A percentile compares a stretch with the other conserved stretches of the same genome.
These are phyloP conservation scores for Drosophila truncata DNA, from an alignment of 1,140 invertebrate species.

Conservation along the genomic window DNA sequence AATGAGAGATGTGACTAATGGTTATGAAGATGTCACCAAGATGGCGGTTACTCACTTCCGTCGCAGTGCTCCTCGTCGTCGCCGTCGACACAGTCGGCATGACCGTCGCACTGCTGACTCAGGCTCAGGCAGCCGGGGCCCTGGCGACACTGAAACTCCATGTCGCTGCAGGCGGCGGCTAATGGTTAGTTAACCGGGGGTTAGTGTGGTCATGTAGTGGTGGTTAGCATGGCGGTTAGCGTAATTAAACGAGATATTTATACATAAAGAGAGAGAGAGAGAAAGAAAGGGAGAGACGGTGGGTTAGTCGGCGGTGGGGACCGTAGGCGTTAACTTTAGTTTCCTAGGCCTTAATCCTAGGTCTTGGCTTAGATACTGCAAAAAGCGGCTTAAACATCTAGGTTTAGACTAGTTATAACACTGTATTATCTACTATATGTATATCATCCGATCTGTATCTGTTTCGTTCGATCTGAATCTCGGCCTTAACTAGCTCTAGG, in stretches of 20 bases:
- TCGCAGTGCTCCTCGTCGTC: conserved; percentile 91
- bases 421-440: conserved; percentile 3
- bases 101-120: conserved; percentile 88
- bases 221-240: conserved; percentile 31
- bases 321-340: not conserved
- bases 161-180: conserved; percentile 87
- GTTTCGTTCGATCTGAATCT: not conserved
- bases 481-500: not conserved
- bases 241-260: conserved; percentile 28
- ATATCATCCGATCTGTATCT: not conserved
- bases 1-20: conserved; percentile 2
- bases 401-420: conserved; percentile 40
- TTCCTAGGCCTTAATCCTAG: not conserved
- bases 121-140: conserved; percentile 86
- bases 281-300: conserved; percentile 9
- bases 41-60: conserved; percentile 79
- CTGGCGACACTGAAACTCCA: conserved; percentile 88
- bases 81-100: conserved; percentile 89
- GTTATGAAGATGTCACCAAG: not conserved
- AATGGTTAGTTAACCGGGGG: conserved; percentile 39
- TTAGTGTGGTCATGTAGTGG: conserved; percentile 45
- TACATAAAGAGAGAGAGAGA: conserved; percentile 5
- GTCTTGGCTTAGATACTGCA: conserved; percentile 20
- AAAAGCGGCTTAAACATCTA: conserved; percentile 50
- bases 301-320: not conserved